Evolutionary conservation across 1,140 invertebrate species (phyloP).

Genomic region (Bombus impatiens): DNA sequence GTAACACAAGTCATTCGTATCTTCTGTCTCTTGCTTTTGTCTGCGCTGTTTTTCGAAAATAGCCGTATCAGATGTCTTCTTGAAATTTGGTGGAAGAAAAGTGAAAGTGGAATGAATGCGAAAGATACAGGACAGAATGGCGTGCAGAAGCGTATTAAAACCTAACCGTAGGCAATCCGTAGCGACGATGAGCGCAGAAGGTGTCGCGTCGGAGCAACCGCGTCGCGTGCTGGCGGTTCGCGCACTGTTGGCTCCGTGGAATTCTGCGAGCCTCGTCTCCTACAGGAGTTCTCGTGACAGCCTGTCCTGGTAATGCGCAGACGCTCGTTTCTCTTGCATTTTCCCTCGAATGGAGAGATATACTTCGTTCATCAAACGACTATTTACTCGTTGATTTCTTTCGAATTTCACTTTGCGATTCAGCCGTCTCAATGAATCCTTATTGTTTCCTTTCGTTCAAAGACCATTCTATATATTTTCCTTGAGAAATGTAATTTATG

Average conservation of each 20-base stretch:
- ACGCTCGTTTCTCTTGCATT: constrained; percentile 51
- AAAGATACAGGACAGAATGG: neutral
- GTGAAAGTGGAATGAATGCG: too few species aligned
- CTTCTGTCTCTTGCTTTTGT: neutral
- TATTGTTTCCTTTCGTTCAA: neutral
- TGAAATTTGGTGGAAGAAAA: neutral
- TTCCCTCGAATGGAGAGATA: neutral
- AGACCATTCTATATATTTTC: neutral
- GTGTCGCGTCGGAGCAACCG: constrained; percentile 62
- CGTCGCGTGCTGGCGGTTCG: constrained; percentile 75
- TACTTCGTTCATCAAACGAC: constrained; percentile 7
- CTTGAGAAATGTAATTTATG: too few species aligned
- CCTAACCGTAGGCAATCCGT: too few species aligned
- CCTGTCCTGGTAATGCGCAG: constrained; percentile 61
- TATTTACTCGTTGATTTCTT: neutral
- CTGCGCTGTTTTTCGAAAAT: neutral
- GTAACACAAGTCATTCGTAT: neutral
- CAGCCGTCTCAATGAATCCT: neutral
- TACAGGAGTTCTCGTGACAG: constrained; percentile 62
- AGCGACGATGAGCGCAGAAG: neutral
- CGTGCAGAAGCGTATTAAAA: neutral
- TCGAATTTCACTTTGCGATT: neutral
- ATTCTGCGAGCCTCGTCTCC: constrained; percentile 61
- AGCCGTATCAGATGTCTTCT: neutral
- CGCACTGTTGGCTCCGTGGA: constrained; percentile 70